Base-by-base conservation (phyloP, 2,797 vertebrate genomes). In the Bradypodion ventrale region DNA sequence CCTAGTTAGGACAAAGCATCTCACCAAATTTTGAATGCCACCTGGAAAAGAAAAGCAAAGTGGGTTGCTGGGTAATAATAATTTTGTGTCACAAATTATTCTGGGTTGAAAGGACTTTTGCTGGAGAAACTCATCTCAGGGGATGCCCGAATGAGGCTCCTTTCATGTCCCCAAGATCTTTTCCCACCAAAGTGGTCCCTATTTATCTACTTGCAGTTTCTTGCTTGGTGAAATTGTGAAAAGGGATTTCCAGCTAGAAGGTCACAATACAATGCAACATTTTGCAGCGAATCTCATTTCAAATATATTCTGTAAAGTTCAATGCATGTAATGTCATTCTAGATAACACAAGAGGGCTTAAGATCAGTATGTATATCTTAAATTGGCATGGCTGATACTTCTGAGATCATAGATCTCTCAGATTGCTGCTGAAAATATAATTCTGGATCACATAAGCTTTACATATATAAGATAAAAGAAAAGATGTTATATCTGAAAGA, bases 381-480 rank as follows among this genome's bases (percentile, higher is more conserved):
- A 79, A 68, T 68, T 79, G 60, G 32, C 35, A 9, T 21, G n/a
- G 35, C 15, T 70, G 66, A 19, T n/a, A 73, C 35, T 82, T 89
- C 88, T 25, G 27, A 87, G 80, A 80, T 65, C 69, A 9, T 84
- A 25, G 0, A 2, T 82, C 65, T 87, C 13, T 87, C 29, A 35
- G 9, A 74, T 3, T 0, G 25, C 1, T 59, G 6, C 73, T 87
- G 68, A 85, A 89, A 83, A 72, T 52, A 1, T 23, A 27, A 68
- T 46, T 77, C 13, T 83, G 42, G 27, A 56, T 19, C 52, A 56
- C 52, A 21, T 56, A 52, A 56, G 19, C 2, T 76, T 1, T 25
- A 88, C 35, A 66, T 80, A 70, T 19, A 19, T 80, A 88, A 90
- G 2, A 86, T 85, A 35, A 78, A 88, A 91, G 21, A 37, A 46